Evolutionary conservation across 2,113 vertebrate genomes (phyloP).

Genomic region (Tursiops truncatus): DNA sequence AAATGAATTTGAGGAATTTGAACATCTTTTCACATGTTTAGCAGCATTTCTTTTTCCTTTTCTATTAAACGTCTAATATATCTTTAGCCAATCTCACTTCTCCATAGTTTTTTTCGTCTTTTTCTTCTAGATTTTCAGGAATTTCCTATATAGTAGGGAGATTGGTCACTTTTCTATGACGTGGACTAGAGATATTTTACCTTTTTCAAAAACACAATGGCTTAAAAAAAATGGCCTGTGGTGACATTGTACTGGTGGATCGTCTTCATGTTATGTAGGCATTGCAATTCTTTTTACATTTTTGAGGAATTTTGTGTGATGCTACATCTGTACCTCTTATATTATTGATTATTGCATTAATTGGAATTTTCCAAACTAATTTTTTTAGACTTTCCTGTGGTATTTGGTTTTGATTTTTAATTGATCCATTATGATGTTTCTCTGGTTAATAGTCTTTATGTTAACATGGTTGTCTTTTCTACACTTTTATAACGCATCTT

Average conservation of each 20-base stretch:
- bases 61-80: neutral
- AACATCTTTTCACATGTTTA: neutral
- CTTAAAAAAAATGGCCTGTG: neutral
- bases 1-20: neutral
- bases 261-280: neutral
- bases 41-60: neutral
- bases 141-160: neutral
- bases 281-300: neutral
- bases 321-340: neutral
- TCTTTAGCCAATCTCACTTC: neutral
- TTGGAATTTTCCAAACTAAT: neutral
- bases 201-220: neutral
- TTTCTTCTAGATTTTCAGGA: neutral
- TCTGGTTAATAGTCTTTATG: neutral
- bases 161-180: neutral
- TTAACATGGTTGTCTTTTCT: neutral
- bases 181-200: neutral
- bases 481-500: neutral
- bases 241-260: neutral
- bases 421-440: neutral
- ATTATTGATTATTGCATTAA: neutral
- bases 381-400: neutral
- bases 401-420: neutral
- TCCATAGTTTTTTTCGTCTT: neutral
- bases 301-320: neutral